These are phyloP conservation scores for Lampris incognitus DNA, from an alignment of 2,113 vertebrate species.

Conservation along the genomic window DNA sequence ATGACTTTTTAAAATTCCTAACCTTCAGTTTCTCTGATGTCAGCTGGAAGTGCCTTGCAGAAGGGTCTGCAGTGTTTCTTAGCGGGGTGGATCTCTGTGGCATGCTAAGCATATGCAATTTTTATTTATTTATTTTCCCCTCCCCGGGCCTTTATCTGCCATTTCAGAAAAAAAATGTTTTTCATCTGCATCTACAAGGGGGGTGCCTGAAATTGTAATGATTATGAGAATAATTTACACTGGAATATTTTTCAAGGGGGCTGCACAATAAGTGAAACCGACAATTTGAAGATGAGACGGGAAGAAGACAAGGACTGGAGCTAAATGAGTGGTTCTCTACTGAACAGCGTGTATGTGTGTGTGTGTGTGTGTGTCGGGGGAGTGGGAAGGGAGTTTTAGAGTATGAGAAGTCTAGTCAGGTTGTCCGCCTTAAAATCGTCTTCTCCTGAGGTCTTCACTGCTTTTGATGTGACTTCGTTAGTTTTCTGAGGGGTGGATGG, in stretches of 20 bases:
- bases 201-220: slow-evolving; percentile 59
- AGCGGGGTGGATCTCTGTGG: slow-evolving; percentile 59
- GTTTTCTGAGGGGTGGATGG: slow-evolving; percentile 29
- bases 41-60: slow-evolving; percentile 56
- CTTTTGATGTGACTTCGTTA: slow-evolving; percentile 53
- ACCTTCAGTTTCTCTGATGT: slow-evolving; percentile 65
- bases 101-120: slow-evolving; percentile 45
- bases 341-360: slow-evolving; percentile 10
- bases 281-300: slow-evolving; percentile 69
- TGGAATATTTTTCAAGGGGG: slow-evolving; percentile 71
- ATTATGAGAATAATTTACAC: slow-evolving; percentile 67
- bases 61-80: slow-evolving; percentile 53
- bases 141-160: slow-evolving; percentile 64
- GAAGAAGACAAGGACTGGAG: slow-evolving; percentile 66
- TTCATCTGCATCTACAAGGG: slow-evolving; percentile 73
- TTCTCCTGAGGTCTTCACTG: slow-evolving; percentile 54
- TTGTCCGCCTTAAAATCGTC: slow-evolving; percentile 66
- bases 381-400: slow-evolving; percentile 30
- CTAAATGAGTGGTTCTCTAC: slow-evolving; percentile 65
- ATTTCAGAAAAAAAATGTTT: slow-evolving; percentile 56
- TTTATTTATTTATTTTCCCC: neutral
- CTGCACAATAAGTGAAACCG: slow-evolving; percentile 73
- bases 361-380: too few relatives aligned
- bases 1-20: slow-evolving; percentile 63
- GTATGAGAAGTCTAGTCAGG: slow-evolving; percentile 60